A percentile compares a stretch with the other conserved stretches of the same genome.
These are phyloP conservation scores for Invenusta paracnida DNA, from an alignment of 2,888 invertebrate genomes.

Conservation along the genomic window DNA sequence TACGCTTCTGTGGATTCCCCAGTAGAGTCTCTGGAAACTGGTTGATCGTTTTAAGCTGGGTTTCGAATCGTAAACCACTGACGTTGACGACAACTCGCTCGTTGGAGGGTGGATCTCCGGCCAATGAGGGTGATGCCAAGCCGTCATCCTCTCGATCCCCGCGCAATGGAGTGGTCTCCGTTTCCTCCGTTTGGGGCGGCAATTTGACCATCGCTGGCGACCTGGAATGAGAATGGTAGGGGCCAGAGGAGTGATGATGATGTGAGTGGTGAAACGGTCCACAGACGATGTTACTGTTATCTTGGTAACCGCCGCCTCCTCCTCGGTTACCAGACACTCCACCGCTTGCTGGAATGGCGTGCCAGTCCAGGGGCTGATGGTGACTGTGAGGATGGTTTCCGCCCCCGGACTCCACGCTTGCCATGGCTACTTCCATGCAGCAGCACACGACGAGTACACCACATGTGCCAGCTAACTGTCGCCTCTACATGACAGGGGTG, in stretches of 20 bases:
- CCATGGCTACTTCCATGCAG: background rate
- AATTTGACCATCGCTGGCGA: background rate
- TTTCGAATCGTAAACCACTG: slow-evolving; percentile 95
- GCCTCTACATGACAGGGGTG: no score
- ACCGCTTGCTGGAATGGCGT: background rate
- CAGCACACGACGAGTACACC: background rate
- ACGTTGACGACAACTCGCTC: slow-evolving; percentile 61
- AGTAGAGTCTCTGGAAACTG: slow-evolving; percentile 97
- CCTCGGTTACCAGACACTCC: no score
- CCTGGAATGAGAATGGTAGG: background rate
- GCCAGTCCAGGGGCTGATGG: no score
- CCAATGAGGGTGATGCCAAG: background rate
- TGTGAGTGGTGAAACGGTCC: no score
- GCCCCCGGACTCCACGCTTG: background rate
- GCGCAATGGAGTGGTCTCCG: background rate
- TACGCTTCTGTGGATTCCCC: slow-evolving; percentile 73
- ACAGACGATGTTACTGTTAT: no score
- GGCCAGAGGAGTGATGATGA: background rate
- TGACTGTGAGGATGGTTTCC: background rate
- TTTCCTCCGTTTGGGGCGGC: background rate
- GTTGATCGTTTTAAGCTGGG: slow-evolving; percentile 91
- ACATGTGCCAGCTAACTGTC: background rate
- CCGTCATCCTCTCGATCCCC: background rate
- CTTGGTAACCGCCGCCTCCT: no score
- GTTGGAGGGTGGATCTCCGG: background rate